Evolutionary conservation across 2,888 invertebrate species (phyloP).

Genomic region (Limenitis camilla): DNA sequence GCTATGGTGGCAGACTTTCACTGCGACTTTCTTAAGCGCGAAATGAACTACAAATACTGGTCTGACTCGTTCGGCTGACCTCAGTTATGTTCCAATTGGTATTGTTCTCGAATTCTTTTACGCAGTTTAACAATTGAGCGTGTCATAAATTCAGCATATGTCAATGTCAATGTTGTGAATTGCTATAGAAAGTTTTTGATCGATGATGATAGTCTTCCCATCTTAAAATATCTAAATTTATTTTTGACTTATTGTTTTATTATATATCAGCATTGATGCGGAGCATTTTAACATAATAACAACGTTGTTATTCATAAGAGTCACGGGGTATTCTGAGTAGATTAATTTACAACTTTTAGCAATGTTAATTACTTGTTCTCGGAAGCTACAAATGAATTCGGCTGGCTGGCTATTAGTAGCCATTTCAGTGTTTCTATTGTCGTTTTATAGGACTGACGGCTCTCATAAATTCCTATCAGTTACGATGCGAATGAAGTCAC

Average conservation of each 20-base stretch:
- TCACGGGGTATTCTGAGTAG: too few relatives aligned
- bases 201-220: background rate
- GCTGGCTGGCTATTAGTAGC: conserved; percentile 21
- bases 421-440: conserved; percentile 23
- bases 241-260: too few relatives aligned
- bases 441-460: conserved; percentile 25
- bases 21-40: conserved; percentile 58
- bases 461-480: conserved; percentile 13
- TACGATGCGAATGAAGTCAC: too few relatives aligned
- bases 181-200: conserved; percentile 35
- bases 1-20: conserved; percentile 60
- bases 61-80: conserved; percentile 51
- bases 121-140: conserved; percentile 37
- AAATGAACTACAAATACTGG: conserved; percentile 43
- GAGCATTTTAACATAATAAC: too few relatives aligned
- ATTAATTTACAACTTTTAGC: background rate
- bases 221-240: background rate
- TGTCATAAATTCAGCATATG: conserved; percentile 33
- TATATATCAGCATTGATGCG: too few relatives aligned
- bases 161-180: conserved; percentile 42
- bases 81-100: conserved; percentile 37
- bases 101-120: conserved; percentile 50
- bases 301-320: too few relatives aligned
- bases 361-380: background rate
- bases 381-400: conserved; percentile 6